Conservation (phyloP, 2,797 vertebrate genomes). For the Periophthalmus magnuspinnatus region DNA sequence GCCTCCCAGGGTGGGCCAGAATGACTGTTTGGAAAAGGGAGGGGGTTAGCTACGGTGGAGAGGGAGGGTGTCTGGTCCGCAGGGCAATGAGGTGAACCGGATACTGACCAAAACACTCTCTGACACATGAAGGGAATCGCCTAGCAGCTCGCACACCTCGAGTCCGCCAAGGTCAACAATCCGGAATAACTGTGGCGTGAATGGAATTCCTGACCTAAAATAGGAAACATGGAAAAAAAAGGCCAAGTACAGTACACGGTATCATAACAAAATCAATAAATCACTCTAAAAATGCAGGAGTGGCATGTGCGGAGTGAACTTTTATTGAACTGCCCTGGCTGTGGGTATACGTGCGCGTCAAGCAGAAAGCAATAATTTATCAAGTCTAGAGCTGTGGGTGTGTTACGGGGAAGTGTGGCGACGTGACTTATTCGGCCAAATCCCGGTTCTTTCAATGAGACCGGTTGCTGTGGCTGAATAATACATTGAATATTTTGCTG, state of each 20-base stretch:
- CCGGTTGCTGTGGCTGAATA: conserved; percentile 36
- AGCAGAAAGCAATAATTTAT: conserved; percentile 7
- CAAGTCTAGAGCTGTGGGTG: conserved; percentile 3
- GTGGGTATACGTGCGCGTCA: background rate
- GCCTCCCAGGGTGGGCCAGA: conserved; percentile 26
- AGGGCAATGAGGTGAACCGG: conserved; percentile 17
- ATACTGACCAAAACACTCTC: background rate
- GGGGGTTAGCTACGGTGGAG: background rate
- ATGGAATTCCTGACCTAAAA: background rate
- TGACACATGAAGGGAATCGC: conserved; percentile 37
- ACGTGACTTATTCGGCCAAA: conserved; percentile 17
- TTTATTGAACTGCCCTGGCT: conserved; percentile 3
- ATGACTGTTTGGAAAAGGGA: background rate
- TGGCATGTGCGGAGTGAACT: background rate
- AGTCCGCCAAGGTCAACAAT: conserved; percentile 2
- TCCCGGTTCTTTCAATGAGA: conserved; percentile 24
- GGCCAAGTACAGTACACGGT: background rate
- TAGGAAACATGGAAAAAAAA: background rate
- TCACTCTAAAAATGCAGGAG: conserved; percentile 1
- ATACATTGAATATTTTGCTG: conserved; percentile 51
- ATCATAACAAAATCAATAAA: conserved; percentile 1
- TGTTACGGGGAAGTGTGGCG: conserved; percentile 1
- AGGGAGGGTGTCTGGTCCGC: background rate
- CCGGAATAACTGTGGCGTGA: background rate
- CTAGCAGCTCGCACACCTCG: background rate